A percentile compares a stretch with the other conserved stretches of the same genome.
These are phyloP conservation scores for Sebastolobus alascanus DNA, from an alignment of 2,797 vertebrate species.

Conservation along the genomic window DNA sequence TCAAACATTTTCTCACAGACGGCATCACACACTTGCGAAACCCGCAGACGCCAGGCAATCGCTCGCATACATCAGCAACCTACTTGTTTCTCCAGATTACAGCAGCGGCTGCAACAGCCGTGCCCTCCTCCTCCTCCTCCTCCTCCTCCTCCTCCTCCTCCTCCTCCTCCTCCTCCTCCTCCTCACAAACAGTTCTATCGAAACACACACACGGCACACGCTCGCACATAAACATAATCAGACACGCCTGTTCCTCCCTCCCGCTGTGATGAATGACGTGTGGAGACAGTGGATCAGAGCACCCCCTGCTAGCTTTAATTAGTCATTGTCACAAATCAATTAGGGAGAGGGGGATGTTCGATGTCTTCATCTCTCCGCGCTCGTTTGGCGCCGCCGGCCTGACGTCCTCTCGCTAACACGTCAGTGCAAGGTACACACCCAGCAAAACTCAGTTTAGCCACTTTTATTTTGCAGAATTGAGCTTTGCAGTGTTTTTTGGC, in stretches of 20 bases:
- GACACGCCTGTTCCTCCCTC: constrained; percentile 55
- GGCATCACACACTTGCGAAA: constrained; percentile 19
- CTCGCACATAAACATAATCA: constrained; percentile 64
- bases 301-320: constrained; percentile 78
- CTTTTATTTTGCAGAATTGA: constrained; percentile 4
- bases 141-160: neutral
- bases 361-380: constrained; percentile 57
- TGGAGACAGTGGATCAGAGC: constrained; percentile 73
- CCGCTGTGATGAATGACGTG: constrained; percentile 79
- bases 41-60: constrained; percentile 32
- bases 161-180: constrained; percentile 16
- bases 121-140: constrained; percentile 38
- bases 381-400: constrained; percentile 32
- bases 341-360: constrained; percentile 63
- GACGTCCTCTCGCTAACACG: constrained; percentile 2
- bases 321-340: constrained; percentile 84
- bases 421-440: constrained; percentile 30
- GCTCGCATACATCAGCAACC: constrained; percentile 28
- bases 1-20: constrained; percentile 26
- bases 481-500: neutral
- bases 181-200: constrained; percentile 16
- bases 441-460: constrained; percentile 10
- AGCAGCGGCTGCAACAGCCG: constrained; percentile 36
- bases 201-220: constrained; percentile 27
- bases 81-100: constrained; percentile 57